Evolutionary conservation across 2,113 vertebrate genomes (phyloP), one percentile per base, ranked within the genome.

Genomic region (Oxygymnocypris stewartii): DNA sequence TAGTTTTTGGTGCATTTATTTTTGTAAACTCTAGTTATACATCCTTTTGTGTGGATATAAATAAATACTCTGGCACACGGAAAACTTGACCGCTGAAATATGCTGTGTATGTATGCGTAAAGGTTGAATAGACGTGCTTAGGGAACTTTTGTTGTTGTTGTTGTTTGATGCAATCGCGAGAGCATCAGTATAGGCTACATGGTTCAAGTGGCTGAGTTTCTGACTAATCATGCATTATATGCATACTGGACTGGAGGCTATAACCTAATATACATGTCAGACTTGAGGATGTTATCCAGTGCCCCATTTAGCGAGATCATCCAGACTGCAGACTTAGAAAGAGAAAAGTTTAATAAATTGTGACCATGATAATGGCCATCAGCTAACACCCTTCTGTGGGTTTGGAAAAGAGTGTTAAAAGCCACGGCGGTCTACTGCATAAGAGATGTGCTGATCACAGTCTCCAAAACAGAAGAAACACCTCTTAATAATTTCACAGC

Each of bases 401-500:
- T 74, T 51, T 35, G 49, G 10, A 28, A 67, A 57, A 84, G 82
- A 75, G 69, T 20, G 69, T 74, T 74, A 59, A 75, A 84, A 84
- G 69, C 49, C 67, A 61, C 18, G 6, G 47, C 13, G 82, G 49
- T 37, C 28, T 37, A 6, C 31, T 74, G 49, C 67, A 84, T 42
- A n/a, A 25, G 23, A 84, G 35, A 84, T 59, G 69, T 49, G 47
- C 31, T 59, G 69, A 74, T 74, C 49, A 59, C 69, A 42, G 82
- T 10, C 10, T 59, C 69, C 8, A 40, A 57, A 71, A 71, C 67
- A 73, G 28, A 57, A 67, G 61, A 51, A 54, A 59, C 78, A n/a
- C 25, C 8, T 79, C 79, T 79, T 83, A 83, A 87, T 87, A 61
- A 87, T 85, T 84, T 57, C 83, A 61, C 47, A 83, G 31, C 12